These are phyloP conservation scores for Drosophila flavopinicola DNA, from an alignment of 2,888 invertebrate species.

Conservation along the genomic window DNA sequence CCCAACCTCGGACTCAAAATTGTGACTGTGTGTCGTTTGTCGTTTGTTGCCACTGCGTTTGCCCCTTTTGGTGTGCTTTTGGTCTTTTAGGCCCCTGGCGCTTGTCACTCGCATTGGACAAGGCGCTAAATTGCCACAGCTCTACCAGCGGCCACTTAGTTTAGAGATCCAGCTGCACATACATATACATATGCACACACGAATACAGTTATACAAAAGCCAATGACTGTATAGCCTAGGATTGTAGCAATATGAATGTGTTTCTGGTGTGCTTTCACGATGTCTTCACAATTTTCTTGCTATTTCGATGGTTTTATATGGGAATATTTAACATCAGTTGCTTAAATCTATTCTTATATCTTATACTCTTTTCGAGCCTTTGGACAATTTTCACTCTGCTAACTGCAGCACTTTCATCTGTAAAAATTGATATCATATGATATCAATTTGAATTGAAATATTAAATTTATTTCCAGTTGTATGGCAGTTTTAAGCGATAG, in stretches of 20 bases:
- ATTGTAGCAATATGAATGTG: constrained; percentile 6
- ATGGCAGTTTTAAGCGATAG: too few species aligned
- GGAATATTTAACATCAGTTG: too few species aligned
- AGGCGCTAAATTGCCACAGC: constrained; percentile 68
- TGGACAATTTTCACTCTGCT: too few species aligned
- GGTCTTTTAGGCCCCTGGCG: constrained; percentile 12
- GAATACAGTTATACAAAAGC: constrained; percentile 23
- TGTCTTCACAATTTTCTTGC: neutral
- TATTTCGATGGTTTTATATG: too few species aligned
- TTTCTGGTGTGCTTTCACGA: neutral
- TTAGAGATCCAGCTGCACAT: constrained; percentile 7
- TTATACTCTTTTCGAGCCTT: too few species aligned
- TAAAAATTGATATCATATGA: too few species aligned
- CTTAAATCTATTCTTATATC: too few species aligned
- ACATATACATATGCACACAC: constrained; percentile 9
- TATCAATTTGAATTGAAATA: too few species aligned
- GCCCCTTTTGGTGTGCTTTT: constrained; percentile 7
- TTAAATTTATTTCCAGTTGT: too few species aligned
- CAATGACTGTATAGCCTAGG: constrained; percentile 36
- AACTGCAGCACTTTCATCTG: too few species aligned
- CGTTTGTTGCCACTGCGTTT: constrained; percentile 19
- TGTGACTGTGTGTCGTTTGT: constrained; percentile 11
- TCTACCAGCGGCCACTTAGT: constrained; percentile 46
- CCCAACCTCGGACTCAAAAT: constrained; percentile 11
- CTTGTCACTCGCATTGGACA: constrained; percentile 51